These are phyloP conservation scores for Actinia equina DNA, from an alignment of 64 coral and sea anemone species.

Conservation along the genomic window DNA sequence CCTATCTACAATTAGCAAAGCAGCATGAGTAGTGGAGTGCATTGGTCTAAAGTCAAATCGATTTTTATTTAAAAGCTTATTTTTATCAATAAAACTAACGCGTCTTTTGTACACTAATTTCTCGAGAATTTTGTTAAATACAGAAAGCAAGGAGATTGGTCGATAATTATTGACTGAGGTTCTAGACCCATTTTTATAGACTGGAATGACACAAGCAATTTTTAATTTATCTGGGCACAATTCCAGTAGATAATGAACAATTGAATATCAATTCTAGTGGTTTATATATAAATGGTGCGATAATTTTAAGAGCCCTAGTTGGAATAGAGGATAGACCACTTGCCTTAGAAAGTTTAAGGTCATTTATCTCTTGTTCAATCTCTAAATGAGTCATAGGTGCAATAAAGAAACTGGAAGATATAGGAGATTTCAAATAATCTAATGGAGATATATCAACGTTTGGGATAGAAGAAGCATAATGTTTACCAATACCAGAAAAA, in stretches of 20 bases:
- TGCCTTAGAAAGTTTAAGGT: neutral
- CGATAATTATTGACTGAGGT: constrained; percentile 10
- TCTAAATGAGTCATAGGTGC: neutral
- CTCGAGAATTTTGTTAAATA: neutral
- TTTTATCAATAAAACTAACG: neutral
- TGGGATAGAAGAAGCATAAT: neutral
- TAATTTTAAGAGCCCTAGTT: neutral
- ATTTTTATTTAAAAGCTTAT: neutral
- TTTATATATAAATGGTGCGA: neutral
- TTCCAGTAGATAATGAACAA: neutral
- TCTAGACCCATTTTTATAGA: constrained; percentile 20
- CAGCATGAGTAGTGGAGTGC: constrained; percentile 27
- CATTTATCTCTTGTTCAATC: neutral
- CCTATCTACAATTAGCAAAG: constrained; percentile 6
- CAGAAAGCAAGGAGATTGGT: constrained; percentile 17
- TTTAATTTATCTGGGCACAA: constrained; percentile 26
- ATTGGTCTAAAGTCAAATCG: constrained; percentile 33
- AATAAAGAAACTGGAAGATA: neutral
- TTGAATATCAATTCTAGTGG: neutral
- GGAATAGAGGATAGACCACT: neutral
- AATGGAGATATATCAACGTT: neutral
- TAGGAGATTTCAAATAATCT: neutral
- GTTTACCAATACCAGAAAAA: neutral
- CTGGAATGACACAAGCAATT: constrained; percentile 28
- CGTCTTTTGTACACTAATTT: constrained; percentile 2